Conservation (phyloP, 1,140 invertebrate genomes). For the Anastrepha obliqua region DNA sequence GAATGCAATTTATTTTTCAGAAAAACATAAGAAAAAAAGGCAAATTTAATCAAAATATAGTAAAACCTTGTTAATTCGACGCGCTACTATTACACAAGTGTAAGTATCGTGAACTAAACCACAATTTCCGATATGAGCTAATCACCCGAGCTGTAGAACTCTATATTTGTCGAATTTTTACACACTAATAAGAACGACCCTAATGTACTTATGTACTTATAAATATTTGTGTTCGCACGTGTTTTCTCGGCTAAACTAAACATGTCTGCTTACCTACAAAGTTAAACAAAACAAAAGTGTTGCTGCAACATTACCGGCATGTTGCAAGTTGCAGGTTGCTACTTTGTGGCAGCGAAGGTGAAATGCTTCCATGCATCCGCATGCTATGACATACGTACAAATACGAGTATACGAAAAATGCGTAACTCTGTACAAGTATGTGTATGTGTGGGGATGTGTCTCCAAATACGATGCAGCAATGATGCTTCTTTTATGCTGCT, state of each 20-base stretch:
- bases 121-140: too few species aligned
- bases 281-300: conserved; percentile 17
- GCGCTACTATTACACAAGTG: too few species aligned
- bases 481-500: neutral
- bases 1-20: too few species aligned
- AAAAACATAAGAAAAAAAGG: too few species aligned
- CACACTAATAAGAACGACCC: neutral
- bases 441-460: neutral
- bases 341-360: neutral
- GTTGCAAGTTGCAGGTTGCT: neutral
- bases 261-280: conserved; percentile 1
- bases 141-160: too few species aligned
- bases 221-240: neutral
- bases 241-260: neutral
- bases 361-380: conserved; percentile 31
- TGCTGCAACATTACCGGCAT: conserved; percentile 22
- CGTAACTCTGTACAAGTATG: neutral
- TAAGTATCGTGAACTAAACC: too few species aligned
- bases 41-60: too few species aligned
- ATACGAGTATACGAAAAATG: neutral
- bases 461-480: neutral
- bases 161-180: too few species aligned
- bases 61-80: too few species aligned
- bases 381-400: neutral
- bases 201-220: neutral